Percentiles rank a stretch among this genome's conserved stretches.
Evolutionary conservation across 1,140 invertebrate genomes (phyloP).

Genomic region (Heliconius eleuchia): DNA sequence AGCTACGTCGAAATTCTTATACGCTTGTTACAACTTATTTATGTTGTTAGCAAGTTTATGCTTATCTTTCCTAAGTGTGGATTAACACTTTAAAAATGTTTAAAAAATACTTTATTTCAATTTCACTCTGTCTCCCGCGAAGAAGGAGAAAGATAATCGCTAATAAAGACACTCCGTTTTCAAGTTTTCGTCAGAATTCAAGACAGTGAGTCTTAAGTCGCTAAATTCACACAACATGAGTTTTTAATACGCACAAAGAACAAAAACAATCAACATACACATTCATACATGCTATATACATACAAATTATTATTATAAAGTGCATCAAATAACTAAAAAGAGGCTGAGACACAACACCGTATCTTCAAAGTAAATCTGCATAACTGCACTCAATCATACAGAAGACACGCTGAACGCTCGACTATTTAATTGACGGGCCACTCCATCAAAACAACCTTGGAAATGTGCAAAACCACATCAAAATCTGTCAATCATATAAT

Average conservation of each 20-base stretch:
- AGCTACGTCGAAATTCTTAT: too few species aligned
- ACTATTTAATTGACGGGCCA: conserved; percentile 75
- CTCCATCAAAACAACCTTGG: conserved; percentile 76
- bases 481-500: conserved; percentile 35
- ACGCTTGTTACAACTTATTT: too few species aligned
- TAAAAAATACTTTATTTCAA: too few species aligned
- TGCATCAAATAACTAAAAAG: conserved; percentile 30
- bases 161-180: too few species aligned
- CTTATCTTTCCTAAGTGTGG: too few species aligned
- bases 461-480: conserved; percentile 39
- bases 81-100: too few species aligned
- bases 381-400: conserved; percentile 74
- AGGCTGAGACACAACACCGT: conserved; percentile 28
- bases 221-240: background rate
- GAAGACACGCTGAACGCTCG: conserved; percentile 64
- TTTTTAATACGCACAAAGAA: background rate
- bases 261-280: background rate
- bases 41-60: too few species aligned
- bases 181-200: too few species aligned
- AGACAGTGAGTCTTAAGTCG: too few species aligned
- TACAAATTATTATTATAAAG: conserved; percentile 14
- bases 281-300: background rate
- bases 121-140: too few species aligned
- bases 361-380: conserved; percentile 69
- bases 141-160: too few species aligned